phyloP scores from a whole-genome alignment of 2,113 vertebrate species.

The Scalopus aquaticus region DNA sequence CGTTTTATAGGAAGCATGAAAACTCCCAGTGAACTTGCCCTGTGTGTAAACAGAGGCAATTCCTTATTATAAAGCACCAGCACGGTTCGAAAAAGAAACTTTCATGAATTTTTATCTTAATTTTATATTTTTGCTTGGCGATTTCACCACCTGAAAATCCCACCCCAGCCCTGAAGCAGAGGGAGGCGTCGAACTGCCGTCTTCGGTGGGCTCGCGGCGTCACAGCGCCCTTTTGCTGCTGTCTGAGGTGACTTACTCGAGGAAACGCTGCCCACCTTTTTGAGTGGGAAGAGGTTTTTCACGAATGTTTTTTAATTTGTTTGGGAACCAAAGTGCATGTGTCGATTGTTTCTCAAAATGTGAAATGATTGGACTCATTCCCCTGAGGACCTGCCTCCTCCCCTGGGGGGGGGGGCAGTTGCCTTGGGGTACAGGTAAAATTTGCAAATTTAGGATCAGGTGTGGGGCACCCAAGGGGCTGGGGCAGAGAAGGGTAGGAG shows the following conservation, averaged over 20 bases:
- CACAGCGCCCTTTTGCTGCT: neutral
- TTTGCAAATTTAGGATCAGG: neutral
- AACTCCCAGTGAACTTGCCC: neutral
- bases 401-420: neutral
- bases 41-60: neutral
- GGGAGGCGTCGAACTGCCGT: rapidly evolving
- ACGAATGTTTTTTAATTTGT: neutral
- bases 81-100: constrained; percentile 55
- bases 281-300: neutral
- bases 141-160: neutral
- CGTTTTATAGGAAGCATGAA: constrained; percentile 45
- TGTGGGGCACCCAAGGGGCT: too few species aligned
- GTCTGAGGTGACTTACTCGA: neutral
- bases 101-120: constrained; percentile 33
- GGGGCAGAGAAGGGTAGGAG: constrained; percentile 34
- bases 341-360: neutral
- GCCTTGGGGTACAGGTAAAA: neutral
- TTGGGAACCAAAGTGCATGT: neutral
- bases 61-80: constrained; percentile 33
- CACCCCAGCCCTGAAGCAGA: neutral
- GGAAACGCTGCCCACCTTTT: neutral
- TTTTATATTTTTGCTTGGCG: neutral
- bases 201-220: neutral
- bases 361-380: neutral
- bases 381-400: neutral